Base-by-base conservation (phyloP, 92 coral and sea anemone genomes). In the Muricea muricata region DNA sequence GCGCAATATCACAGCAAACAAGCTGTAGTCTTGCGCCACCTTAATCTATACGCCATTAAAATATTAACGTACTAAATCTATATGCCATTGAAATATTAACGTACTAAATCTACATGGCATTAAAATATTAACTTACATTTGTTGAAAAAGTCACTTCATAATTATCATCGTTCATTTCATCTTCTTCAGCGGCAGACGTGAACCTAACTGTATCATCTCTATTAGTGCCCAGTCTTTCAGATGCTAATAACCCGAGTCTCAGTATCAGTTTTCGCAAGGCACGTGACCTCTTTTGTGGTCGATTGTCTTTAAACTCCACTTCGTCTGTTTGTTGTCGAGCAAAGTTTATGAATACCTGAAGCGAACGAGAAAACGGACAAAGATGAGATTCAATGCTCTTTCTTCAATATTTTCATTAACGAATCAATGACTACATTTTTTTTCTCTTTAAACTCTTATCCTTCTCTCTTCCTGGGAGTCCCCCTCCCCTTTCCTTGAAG, bases 251-350 rank as follows among this genome's bases (percentile, higher is more conserved):
- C 7, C 82, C 69, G 28, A 77, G 40, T 28, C 82, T 37, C 5
- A 56, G 47, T 14, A 50, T 25, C 6, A 77, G 42, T 39, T 77
- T 77, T 9, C 61, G 68, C 24, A 77, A 39, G n/a, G 82, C 70
- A 32, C 57, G 55, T 28, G 66, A 75, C 26, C 28, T 39, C 55
- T 21, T 33, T 55, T 28, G 40, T 3, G 17, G 48, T 35, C 65
- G 25, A 48, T 80, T 61, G 25, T 90, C 98, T 25, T 92, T 90
- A 75, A 55, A 92, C 14, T 86, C 97, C 29, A 86, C 94, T 87
- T 97, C 99, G 90, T 97, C 99, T 35, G 97, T 97, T 80, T 97
- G 99, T 90, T 94, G 94, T 35, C 97, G 87, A 46, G 99, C 99
- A 60, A 97, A 97, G 87, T 94, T 97, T 54, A 97, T 89, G 40